Evolutionary conservation across 2,888 invertebrate species (phyloP).

Genomic region (Campopleginae sp.): DNA sequence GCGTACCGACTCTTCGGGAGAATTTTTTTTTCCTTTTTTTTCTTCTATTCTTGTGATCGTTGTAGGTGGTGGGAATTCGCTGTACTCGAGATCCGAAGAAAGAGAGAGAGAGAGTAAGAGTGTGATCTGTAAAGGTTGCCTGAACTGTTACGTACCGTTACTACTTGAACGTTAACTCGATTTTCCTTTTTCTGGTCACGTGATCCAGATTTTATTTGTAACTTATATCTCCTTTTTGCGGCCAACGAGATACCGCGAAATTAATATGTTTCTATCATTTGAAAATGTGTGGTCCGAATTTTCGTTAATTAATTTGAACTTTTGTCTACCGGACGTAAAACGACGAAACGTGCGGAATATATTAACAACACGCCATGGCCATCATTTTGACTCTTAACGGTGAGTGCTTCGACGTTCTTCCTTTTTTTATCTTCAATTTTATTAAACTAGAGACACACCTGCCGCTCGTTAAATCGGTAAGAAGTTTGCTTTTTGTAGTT

Average conservation of each 20-base stretch:
- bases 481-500: background rate
- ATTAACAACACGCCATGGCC: conserved; percentile 17
- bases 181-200: background rate
- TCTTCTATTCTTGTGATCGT: background rate
- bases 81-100: conserved; percentile 18
- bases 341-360: conserved; percentile 8
- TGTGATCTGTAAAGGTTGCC: conserved; percentile 29
- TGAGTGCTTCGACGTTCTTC: conserved; percentile 1
- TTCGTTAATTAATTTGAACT: conserved; percentile 8
- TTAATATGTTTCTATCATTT: background rate
- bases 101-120: background rate
- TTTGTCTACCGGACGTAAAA: conserved; percentile 1
- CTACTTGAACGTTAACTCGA: background rate
- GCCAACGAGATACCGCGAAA: background rate
- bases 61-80: conserved; percentile 22
- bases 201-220: background rate
- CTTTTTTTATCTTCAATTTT: conserved; percentile 8
- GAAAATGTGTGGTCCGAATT: conserved; percentile 2
- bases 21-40: conserved; percentile 8
- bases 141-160: conserved; percentile 34
- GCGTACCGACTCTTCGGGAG: background rate
- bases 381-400: conserved; percentile 13
- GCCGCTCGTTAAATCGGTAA: conserved; percentile 31
- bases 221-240: background rate
- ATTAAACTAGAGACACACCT: conserved; percentile 35